phyloP scores from a whole-genome alignment of 1,140 invertebrate genomes.

The Drosophila albomicans region DNA sequence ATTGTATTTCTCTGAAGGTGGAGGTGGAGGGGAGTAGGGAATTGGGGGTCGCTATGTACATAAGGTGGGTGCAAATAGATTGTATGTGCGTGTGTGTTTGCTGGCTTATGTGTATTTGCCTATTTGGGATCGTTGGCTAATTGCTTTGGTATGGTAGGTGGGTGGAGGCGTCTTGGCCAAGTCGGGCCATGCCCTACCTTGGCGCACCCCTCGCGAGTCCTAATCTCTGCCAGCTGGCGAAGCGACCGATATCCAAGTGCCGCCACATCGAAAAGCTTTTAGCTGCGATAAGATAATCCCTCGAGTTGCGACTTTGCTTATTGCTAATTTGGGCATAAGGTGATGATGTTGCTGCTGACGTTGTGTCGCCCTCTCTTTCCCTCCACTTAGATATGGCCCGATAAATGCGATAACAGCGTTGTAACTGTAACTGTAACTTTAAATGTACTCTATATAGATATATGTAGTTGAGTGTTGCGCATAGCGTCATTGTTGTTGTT shows the following conservation, averaged over 20 bases:
- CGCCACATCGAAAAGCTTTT: conserved; percentile 43
- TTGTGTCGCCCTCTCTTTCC: not conserved
- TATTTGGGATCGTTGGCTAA: conserved; percentile 25
- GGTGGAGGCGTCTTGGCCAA: conserved; percentile 11
- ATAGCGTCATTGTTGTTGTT: conserved; percentile 19
- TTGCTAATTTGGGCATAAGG: conserved; percentile 58
- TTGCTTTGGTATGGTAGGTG: not conserved
- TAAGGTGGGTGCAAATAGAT: conserved; percentile 24
- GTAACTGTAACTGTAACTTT: conserved; percentile 44
- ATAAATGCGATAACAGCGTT: conserved; percentile 45
- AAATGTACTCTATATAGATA: not conserved
- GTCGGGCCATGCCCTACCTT: not conserved
- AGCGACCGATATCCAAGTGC: conserved; percentile 35
- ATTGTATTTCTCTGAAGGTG: too few relatives aligned
- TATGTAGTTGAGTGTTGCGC: not conserved
- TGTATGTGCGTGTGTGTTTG: not conserved
- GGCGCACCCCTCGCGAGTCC: conserved; percentile 7
- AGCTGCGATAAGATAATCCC: conserved; percentile 76
- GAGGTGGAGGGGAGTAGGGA: too few relatives aligned
- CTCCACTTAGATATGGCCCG: conserved; percentile 29
- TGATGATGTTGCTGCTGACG: conserved; percentile 7
- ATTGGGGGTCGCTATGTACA: not conserved
- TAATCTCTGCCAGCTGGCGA: conserved; percentile 14
- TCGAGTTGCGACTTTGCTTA: conserved; percentile 34
- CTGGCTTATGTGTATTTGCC: conserved; percentile 18